phyloP scores from a whole-genome alignment of 2,113 vertebrate genomes.

The Procavia capensis region DNA sequence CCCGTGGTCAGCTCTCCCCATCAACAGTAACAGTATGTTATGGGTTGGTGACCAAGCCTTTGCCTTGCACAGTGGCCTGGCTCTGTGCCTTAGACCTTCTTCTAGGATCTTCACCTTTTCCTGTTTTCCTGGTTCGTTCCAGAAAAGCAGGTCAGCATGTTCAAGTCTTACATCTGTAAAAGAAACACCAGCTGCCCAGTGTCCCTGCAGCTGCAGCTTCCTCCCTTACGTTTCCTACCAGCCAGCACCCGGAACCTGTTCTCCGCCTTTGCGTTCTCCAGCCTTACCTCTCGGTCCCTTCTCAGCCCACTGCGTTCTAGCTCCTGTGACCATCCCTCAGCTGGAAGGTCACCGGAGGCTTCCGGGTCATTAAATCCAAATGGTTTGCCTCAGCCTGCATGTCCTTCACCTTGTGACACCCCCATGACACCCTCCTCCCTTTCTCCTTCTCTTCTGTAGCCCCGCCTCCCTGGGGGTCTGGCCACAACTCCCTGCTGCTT shows the following conservation, averaged over 20 bases:
- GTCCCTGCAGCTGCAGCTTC: neutral
- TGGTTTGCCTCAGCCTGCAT: neutral
- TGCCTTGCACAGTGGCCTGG: neutral
- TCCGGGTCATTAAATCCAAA: neutral
- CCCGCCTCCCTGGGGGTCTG: neutral
- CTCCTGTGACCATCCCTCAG: neutral
- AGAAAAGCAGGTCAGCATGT: neutral
- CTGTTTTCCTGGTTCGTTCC: neutral
- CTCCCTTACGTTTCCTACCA: neutral
- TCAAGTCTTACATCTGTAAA: neutral
- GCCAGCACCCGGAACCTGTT: neutral
- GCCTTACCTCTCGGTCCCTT: neutral
- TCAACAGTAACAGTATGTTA: accelerated
- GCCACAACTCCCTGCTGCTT: neutral
- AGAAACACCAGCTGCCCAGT: neutral
- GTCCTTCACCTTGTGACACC: neutral
- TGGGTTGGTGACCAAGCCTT: neutral
- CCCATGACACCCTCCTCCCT: neutral
- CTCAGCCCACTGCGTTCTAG: neutral
- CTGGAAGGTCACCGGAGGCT: neutral
- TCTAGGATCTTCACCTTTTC: neutral
- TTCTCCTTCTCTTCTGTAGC: neutral
- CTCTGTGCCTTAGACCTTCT: neutral
- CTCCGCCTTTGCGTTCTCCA: neutral
- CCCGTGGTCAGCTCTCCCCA: neutral